Percentiles rank a stretch among this genome's conserved stretches.
These are phyloP conservation scores for Asobara japonica DNA, from an alignment of 1,140 invertebrate species.

Conservation along the genomic window DNA sequence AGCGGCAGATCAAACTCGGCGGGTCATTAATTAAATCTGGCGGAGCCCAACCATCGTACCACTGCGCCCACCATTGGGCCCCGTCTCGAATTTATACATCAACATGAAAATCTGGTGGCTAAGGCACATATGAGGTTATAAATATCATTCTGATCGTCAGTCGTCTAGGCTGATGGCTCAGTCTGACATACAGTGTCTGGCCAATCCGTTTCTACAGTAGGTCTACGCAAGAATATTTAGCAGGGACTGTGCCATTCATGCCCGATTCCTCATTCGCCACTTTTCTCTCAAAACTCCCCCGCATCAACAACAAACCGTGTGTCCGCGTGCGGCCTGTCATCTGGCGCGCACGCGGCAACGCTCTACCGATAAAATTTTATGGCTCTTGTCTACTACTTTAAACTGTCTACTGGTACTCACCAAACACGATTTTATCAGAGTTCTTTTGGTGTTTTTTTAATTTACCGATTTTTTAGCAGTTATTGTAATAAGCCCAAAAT, in stretches of 20 bases:
- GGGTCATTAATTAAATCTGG: conserved; percentile 63
- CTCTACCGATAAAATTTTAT: conserved; percentile 20
- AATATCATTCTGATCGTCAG: conserved; percentile 12
- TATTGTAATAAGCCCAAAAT: too few species aligned
- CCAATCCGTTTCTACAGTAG: background rate
- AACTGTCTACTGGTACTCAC: conserved; percentile 10
- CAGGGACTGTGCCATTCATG: conserved; percentile 13
- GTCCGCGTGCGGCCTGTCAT: conserved; percentile 41
- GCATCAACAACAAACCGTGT: conserved; percentile 11
- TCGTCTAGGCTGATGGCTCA: background rate
- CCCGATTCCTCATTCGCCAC: conserved; percentile 6
- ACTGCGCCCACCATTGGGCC: background rate
- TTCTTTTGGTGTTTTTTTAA: background rate
- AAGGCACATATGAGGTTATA: conserved; percentile 19
- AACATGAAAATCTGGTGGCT: background rate
- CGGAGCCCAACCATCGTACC: conserved; percentile 41
- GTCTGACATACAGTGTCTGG: background rate
- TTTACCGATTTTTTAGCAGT: background rate
- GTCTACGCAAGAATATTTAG: conserved; percentile 3
- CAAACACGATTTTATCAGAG: background rate
- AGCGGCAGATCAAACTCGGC: conserved; percentile 61
- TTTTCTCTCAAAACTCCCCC: background rate
- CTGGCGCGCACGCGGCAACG: conserved; percentile 40
- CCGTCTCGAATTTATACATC: conserved; percentile 23
- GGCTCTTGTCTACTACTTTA: conserved; percentile 17